Percentiles rank a stretch among this genome's conserved stretches.
These are phyloP conservation scores for Trichonephila inaurata DNA, from an alignment of 1,140 invertebrate genomes.

Conservation along the genomic window DNA sequence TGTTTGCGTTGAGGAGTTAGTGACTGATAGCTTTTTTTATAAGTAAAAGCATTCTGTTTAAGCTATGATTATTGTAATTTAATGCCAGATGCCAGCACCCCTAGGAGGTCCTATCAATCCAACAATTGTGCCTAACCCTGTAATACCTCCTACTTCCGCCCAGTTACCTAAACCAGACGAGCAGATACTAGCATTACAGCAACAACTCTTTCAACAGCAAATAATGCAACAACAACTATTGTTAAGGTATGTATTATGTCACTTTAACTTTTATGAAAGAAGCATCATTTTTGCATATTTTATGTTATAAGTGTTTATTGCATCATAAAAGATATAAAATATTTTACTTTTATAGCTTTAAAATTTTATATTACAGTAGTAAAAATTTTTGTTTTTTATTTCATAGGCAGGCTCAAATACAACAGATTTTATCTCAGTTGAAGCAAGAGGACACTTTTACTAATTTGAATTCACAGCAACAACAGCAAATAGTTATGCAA, in stretches of 20 bases:
- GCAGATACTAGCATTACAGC: slow-evolving; percentile 74
- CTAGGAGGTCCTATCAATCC: slow-evolving; percentile 77
- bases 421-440: slow-evolving; percentile 83
- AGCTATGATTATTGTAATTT: too few species aligned
- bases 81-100: slow-evolving; percentile 76
- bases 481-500: slow-evolving; percentile 82
- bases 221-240: slow-evolving; percentile 80
- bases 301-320: too few species aligned
- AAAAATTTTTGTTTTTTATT: background rate
- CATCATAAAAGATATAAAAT: too few species aligned
- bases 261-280: too few species aligned
- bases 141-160: slow-evolving; percentile 78
- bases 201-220: slow-evolving; percentile 82
- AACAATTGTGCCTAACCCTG: slow-evolving; percentile 59
- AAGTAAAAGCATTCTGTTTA: too few species aligned
- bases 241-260: slow-evolving; percentile 77
- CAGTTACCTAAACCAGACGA: slow-evolving; percentile 68
- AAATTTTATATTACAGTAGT: background rate
- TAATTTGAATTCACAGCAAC: slow-evolving; percentile 83
- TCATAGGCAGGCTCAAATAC: slow-evolving; percentile 79
- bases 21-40: too few species aligned
- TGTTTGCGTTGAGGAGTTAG: background rate
- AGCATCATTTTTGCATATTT: too few species aligned
- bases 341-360: too few species aligned
- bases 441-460: slow-evolving; percentile 86